Conservation (phyloP, 2,797 vertebrate genomes). For the Picus viridis region DNA sequence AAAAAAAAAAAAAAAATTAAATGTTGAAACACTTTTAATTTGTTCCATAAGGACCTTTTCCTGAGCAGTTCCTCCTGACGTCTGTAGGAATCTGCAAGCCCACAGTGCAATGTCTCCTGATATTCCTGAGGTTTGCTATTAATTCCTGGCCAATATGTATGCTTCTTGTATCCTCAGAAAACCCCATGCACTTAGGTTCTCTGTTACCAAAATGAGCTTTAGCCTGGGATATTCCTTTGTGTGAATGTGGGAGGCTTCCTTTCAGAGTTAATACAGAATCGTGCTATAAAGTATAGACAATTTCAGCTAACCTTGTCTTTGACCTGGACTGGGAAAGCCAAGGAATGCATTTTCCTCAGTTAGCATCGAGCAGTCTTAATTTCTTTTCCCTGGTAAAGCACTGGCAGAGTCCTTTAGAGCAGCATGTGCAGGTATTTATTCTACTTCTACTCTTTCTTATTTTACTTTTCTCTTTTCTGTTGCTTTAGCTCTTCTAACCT, state of each 20-base stretch:
- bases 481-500: not conserved
- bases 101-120: not conserved
- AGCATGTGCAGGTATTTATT: not conserved
- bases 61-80: not conserved
- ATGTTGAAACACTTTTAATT: not conserved
- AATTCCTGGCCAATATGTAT: not conserved
- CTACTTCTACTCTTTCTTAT: not conserved
- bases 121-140: not conserved
- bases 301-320: not conserved
- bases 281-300: not conserved
- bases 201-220: not conserved
- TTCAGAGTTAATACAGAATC: not conserved
- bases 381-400: not conserved
- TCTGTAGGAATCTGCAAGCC: not conserved
- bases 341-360: not conserved
- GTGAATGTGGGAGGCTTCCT: fast-evolving
- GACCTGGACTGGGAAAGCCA: not conserved
- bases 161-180: not conserved
- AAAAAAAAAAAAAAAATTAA: not conserved
- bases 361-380: not conserved
- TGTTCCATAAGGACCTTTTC: not conserved
- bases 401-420: not conserved
- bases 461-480: not conserved
- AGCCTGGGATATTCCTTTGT: not conserved
- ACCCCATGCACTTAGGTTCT: not conserved